phyloP scores from a whole-genome alignment of 2,888 invertebrate genomes.

The Allygus modestus region DNA sequence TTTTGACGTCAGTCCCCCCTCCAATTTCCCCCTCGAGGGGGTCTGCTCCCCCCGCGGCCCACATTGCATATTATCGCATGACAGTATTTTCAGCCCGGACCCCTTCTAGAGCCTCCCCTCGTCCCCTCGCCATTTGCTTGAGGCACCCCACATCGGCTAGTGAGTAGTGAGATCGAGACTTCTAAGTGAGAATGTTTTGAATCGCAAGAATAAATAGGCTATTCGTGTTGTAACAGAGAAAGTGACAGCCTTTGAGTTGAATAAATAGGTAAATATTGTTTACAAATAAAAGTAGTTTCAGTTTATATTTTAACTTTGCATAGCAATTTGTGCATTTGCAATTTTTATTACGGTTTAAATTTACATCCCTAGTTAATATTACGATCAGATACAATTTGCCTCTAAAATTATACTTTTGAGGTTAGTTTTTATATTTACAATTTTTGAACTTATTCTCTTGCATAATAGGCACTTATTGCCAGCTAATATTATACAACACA shows the following conservation, averaged over 20 bases:
- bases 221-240: not conserved
- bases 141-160: not conserved
- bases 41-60: conserved; percentile 56
- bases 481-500: too few relatives aligned
- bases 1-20: conserved; percentile 65
- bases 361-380: too few relatives aligned
- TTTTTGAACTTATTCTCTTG: too few relatives aligned
- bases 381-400: too few relatives aligned
- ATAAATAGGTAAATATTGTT: too few relatives aligned
- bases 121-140: conserved; percentile 25
- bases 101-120: conserved; percentile 30
- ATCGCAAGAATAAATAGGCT: not conserved
- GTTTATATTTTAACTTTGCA: too few relatives aligned
- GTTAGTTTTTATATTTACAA: too few relatives aligned
- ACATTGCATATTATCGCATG: conserved; percentile 50
- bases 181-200: not conserved
- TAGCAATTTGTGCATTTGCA: too few relatives aligned
- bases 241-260: not conserved
- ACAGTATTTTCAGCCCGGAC: conserved; percentile 51
- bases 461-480: too few relatives aligned
- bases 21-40: conserved; percentile 64
- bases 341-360: too few relatives aligned
- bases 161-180: not conserved
- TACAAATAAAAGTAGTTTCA: too few relatives aligned
- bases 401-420: too few relatives aligned